Evolutionary conservation across 2,888 invertebrate genomes (phyloP), one percentile per base, ranked within the genome.

Genomic region (Melanostoma scalare): DNA sequence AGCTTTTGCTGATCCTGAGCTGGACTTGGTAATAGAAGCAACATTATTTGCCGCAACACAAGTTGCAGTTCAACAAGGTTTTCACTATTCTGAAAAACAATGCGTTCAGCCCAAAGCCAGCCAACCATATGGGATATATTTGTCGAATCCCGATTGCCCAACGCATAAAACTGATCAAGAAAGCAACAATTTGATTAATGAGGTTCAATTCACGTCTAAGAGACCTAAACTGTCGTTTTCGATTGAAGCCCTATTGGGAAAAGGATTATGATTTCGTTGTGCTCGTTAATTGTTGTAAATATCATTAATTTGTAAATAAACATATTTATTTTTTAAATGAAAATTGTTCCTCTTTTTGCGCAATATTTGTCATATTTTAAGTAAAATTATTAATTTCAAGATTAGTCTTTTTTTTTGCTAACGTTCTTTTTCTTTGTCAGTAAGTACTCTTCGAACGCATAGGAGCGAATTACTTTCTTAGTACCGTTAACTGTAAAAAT

Each of bases 191-290:
- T 42, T 42, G 3, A 68, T 30, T 2, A 6, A n/a, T 20, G 65
- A 50, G 6, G 31, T 30, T 3, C 9, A 31, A 42, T 55, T 68
- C n/a, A 65, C 48, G 10, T 44, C 38, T 2, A 53, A 50, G 4
- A 46, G 89, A 82, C 89, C 89, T 38, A 89, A 89, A 82, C 73
- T 89, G 65, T 89, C 89, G 60, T 89, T 89, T 89, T 94, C 94
- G 8, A 94, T 94, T n/a, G 94, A 94, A 88, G 94, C 94, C n/a
- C 94, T 95, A 81, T 94, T 94, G 85, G 94, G 94, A n/a, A 92
- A 93, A 40, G 92, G 93, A 61, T 87, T 86, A 74, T 89, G 86
- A 73, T 40, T 38, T 9, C 3, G 4, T n/a, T 8, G 30, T 38
- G 1, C 3, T 35, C 0, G 6, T 48, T 56, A 48, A 6, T 61